phyloP scores from a whole-genome alignment of 2,797 vertebrate species.

The Chloroceryle inda region DNA sequence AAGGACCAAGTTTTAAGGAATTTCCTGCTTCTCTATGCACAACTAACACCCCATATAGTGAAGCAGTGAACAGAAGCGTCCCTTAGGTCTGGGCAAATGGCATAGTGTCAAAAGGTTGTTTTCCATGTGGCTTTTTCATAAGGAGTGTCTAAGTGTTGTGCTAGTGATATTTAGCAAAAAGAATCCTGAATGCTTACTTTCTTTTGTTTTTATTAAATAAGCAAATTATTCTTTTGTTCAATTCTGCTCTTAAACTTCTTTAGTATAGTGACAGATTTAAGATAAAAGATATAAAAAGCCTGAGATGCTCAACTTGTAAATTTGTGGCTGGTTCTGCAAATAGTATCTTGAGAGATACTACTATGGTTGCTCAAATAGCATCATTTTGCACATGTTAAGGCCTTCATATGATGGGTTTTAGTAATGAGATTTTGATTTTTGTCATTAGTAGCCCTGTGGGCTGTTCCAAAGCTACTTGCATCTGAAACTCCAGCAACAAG shows the following conservation, averaged over 20 bases:
- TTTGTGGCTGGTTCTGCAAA: background rate
- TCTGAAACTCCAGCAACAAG: background rate
- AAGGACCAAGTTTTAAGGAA: background rate
- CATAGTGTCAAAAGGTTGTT: background rate
- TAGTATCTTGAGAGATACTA: background rate
- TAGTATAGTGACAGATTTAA: background rate
- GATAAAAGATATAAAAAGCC: background rate
- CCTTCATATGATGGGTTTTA: background rate
- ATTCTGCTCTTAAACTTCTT: background rate
- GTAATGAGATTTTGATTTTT: background rate
- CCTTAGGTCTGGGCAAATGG: background rate
- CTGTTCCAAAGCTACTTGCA: background rate
- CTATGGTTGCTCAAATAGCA: background rate
- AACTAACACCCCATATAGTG: rapidly evolving
- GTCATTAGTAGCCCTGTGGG: background rate
- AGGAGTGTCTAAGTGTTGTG: background rate
- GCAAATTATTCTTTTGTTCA: background rate
- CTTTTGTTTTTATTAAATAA: background rate
- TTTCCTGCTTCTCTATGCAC: background rate
- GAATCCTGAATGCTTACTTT: background rate
- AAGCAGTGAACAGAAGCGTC: background rate
- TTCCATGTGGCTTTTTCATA: background rate
- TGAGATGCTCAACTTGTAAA: background rate
- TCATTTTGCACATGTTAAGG: background rate
- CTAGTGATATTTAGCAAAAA: background rate